A percentile compares a stretch with the other conserved stretches of the same genome.
phyloP scores from a whole-genome alignment of 2,797 vertebrate species.

The Phoeniculus purpureus region DNA sequence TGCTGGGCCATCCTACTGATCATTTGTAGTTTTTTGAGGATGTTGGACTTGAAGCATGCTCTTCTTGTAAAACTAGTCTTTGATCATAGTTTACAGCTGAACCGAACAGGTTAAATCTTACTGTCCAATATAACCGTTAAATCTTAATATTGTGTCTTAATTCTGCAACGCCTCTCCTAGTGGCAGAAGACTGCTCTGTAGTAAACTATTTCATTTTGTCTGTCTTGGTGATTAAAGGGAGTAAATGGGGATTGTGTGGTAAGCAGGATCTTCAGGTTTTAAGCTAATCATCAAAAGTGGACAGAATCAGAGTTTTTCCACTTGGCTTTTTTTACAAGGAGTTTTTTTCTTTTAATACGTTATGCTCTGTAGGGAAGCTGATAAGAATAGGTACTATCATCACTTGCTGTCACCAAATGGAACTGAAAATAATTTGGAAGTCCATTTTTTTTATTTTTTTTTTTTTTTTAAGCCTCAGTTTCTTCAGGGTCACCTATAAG shows the following conservation, averaged over 20 bases:
- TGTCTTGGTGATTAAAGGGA: neutral
- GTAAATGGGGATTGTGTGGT: neutral
- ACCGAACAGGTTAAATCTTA: neutral
- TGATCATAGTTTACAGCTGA: neutral
- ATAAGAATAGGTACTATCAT: neutral
- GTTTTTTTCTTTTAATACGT: neutral
- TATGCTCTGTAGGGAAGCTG: neutral
- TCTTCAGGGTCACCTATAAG: neutral
- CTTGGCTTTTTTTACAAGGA: neutral
- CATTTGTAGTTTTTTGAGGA: neutral
- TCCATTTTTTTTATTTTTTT: too few species aligned
- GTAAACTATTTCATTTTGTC: neutral
- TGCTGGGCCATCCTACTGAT: neutral
- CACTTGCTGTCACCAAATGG: neutral
- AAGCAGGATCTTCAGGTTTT: neutral
- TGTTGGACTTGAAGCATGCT: neutral
- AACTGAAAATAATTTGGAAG: neutral
- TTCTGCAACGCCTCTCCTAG: neutral
- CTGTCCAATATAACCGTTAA: neutral
- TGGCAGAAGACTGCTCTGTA: neutral
- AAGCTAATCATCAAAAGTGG: neutral
- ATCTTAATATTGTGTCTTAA: neutral
- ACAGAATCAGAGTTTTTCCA: neutral
- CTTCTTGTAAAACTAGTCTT: neutral
- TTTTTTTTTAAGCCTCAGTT: neutral